Percentiles rank a stretch among this genome's conserved stretches.
Conservation (phyloP, 2,113 vertebrate genomes). For the Lophotis ruficrista region DNA sequence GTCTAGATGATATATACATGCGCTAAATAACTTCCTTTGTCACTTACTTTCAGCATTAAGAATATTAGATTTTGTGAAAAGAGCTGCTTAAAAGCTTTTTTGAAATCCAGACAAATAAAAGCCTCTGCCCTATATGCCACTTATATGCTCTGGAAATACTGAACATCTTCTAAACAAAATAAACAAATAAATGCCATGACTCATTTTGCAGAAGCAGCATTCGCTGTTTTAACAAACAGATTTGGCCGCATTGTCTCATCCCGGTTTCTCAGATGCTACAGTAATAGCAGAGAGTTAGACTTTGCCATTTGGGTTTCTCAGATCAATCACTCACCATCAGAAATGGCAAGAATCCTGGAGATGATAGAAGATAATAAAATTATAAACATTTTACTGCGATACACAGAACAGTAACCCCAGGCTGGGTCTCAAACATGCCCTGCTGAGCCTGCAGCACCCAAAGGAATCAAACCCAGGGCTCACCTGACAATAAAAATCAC, state of each 20-base stretch:
- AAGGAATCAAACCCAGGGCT: neutral
- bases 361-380: slow-evolving; percentile 41
- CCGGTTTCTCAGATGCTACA: slow-evolving; percentile 75
- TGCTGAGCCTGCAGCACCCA: neutral
- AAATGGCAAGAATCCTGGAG: slow-evolving; percentile 68
- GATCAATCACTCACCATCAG: slow-evolving; percentile 79
- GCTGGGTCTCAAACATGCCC: neutral
- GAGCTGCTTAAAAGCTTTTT: slow-evolving; percentile 58
- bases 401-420: neutral
- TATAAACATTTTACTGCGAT: slow-evolving; percentile 14
- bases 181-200: slow-evolving; percentile 45
- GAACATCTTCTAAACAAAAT: slow-evolving; percentile 35
- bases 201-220: slow-evolving; percentile 76
- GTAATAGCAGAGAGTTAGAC: slow-evolving; percentile 80
- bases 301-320: slow-evolving; percentile 75
- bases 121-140: neutral
- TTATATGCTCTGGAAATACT: slow-evolving; percentile 1
- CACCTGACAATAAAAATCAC: neutral
- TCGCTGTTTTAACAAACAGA: slow-evolving; percentile 74
- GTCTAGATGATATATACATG: slow-evolving; percentile 34
- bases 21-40: slow-evolving; percentile 31
- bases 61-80: slow-evolving; percentile 48
- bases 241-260: slow-evolving; percentile 78
- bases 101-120: slow-evolving; percentile 58
- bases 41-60: slow-evolving; percentile 35